Evolutionary conservation across 1,140 invertebrate genomes (phyloP).

Genomic region (Luehdorfia chinensis): DNA sequence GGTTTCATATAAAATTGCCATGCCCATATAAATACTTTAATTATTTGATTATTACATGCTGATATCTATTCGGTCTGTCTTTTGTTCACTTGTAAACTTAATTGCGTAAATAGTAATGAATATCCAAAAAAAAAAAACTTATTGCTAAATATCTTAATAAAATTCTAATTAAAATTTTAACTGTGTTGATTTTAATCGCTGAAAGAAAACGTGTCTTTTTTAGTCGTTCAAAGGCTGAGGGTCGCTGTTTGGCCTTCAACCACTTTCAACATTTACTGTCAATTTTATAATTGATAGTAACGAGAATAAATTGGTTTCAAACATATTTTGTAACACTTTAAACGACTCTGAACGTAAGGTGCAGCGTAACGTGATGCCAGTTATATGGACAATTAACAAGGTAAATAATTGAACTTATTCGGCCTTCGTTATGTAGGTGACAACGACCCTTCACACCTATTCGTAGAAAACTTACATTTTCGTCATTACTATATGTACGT

Average conservation of each 20-base stretch:
- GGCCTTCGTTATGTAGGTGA: constrained; percentile 41
- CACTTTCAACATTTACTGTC: constrained; percentile 33
- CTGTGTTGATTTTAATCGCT: constrained; percentile 5
- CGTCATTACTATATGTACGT: not conserved
- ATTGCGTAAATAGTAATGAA: too few species aligned
- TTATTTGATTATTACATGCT: too few species aligned
- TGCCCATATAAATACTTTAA: too few species aligned
- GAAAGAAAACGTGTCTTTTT: constrained; percentile 22
- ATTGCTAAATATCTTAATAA: not conserved
- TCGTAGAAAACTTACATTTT: constrained; percentile 2
- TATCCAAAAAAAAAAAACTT: too few species aligned
- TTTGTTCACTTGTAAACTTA: too few species aligned
- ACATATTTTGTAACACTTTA: constrained; percentile 19
- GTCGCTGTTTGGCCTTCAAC: constrained; percentile 30
- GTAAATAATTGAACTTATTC: constrained; percentile 14
- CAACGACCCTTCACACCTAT: constrained; percentile 10
- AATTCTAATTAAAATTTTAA: constrained; percentile 10
- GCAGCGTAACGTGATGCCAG: constrained; percentile 21
- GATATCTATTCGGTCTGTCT: too few species aligned
- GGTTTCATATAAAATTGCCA: too few species aligned
- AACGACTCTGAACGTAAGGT: constrained; percentile 20
- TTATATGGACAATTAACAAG: constrained; percentile 20
- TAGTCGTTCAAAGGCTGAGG: constrained; percentile 22
- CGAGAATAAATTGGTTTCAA: constrained; percentile 25
- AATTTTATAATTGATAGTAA: constrained; percentile 49